Evolutionary conservation across 64 coral and sea anemone genomes (phyloP), one percentile per base, ranked within the genome.

Genomic region (Pocillopora verrucosa): DNA sequence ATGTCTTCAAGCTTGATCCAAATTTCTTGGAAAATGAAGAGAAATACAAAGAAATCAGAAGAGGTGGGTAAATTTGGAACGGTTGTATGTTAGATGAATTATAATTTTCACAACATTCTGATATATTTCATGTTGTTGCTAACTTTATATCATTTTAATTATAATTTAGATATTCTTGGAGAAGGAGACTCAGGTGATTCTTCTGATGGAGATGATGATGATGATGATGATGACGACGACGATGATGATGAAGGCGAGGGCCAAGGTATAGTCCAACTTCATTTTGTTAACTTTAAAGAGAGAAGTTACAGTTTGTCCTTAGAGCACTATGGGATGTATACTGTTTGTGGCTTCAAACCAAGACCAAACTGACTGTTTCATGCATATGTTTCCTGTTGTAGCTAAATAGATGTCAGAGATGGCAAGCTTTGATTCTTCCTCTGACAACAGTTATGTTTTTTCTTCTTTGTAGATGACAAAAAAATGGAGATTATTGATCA

Each of bases 11-110:
- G 67, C 86, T 99, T 68, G 97, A 99, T 60, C 91, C 88, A 83
- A 90, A 99, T 75, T 99, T 95, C 86, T 89, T 99, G 65, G 97
- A 92, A 77, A 99, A 99, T 89, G 94, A 99, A 93, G 91, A 99
- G 60, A 99, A 99, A 87, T 99, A 99, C 94, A 99, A 99, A 51
- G 91, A 99, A 91, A 99, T 99, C 35, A 99, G 87, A 78, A 88
- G 76, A 99, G 97, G 97, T 95, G 56, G 25, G 88, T 74, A 68
- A 37, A 1, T 77, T 89, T 69, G 0, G 41, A 51, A 7, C 41
- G 1, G 41, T 51, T 51, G 41, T 1, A 51, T 4, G 1, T 51
- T 51, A 1, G 7, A 51, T 0, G 1, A 51, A 51, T 51, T 51
- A 51, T 51, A 0, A 51, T 51, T 4, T 51, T 51, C 1, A 51